A percentile compares a stretch with the other conserved stretches of the same genome.
phyloP scores from a whole-genome alignment of 37 sponge, comb jelly and placozoan genomes.

The Agelas oroides region DNA sequence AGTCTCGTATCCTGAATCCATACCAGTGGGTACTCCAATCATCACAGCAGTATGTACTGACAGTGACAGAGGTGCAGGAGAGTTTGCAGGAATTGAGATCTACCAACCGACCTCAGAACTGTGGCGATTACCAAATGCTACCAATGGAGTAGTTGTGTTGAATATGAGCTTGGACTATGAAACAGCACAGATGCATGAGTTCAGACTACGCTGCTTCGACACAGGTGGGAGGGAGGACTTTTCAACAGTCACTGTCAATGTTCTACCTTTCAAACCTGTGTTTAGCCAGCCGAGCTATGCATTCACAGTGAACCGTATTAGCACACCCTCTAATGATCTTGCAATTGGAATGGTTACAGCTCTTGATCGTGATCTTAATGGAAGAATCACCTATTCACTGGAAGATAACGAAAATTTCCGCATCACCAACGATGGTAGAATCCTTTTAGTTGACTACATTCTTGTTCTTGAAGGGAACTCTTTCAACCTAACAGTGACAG shows the following conservation, averaged over 20 bases:
- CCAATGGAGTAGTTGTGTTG: background rate
- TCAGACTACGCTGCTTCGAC: conserved; percentile 7
- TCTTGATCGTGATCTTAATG: background rate
- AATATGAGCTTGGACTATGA: conserved; percentile 7
- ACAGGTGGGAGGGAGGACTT: background rate
- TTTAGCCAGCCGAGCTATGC: conserved; percentile 24
- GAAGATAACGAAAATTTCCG: conserved; percentile 4
- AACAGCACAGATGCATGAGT: background rate
- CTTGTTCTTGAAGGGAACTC: conserved; percentile 30
- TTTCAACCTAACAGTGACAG: conserved; percentile 28
- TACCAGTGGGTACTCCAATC: conserved; percentile 12
- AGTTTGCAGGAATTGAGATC: background rate
- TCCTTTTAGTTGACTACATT: conserved; percentile 25
- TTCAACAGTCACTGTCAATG: background rate
- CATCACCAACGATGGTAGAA: conserved; percentile 15
- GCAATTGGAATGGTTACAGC: conserved; percentile 27
- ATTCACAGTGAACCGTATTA: conserved; percentile 15
- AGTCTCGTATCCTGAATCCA: conserved; percentile 49
- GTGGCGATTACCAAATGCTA: too few species aligned
- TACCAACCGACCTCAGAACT: background rate
- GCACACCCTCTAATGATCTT: background rate
- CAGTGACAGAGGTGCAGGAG: conserved; percentile 35
- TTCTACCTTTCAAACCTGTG: background rate
- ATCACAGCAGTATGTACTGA: conserved; percentile 25
- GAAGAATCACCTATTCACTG: background rate